A percentile compares a stretch with the other conserved stretches of the same genome.
Conservation (phyloP, 2,113 vertebrate genomes). For the Pheucticus melanocephalus region DNA sequence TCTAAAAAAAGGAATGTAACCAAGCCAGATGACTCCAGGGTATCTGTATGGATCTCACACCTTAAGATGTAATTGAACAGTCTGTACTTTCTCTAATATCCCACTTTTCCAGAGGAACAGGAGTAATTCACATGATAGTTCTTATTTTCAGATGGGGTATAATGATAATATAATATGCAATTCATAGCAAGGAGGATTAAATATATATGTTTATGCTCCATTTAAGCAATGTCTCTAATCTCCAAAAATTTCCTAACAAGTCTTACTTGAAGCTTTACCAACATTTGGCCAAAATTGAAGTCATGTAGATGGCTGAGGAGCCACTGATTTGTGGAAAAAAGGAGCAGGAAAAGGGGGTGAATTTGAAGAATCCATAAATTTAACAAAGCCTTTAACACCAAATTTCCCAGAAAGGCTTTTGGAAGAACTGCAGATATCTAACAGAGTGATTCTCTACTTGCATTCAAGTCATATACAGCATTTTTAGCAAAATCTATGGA, state of each 20-base stretch:
- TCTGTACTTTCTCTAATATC: neutral
- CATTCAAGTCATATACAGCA: neutral
- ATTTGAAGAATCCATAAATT: neutral
- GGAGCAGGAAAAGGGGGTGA: neutral
- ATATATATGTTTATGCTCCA: neutral
- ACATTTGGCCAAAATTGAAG: neutral
- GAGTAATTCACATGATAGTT: neutral
- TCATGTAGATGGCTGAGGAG: neutral
- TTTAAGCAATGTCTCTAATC: neutral
- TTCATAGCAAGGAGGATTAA: neutral
- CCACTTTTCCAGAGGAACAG: conserved; percentile 3
- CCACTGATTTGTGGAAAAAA: neutral
- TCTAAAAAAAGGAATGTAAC: neutral
- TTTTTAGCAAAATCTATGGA: neutral
- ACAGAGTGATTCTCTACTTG: neutral
- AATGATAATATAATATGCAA: neutral
- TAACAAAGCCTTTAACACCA: neutral
- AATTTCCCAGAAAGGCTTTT: neutral
- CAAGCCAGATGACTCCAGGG: neutral
- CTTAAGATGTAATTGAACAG: neutral
- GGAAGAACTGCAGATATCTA: neutral
- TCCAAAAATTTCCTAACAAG: neutral
- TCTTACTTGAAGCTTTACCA: neutral
- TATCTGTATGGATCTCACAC: neutral
- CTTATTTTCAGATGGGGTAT: neutral